Evolutionary conservation across 2,113 vertebrate genomes (phyloP).

Genomic region (Muntiacus muntjak): DNA sequence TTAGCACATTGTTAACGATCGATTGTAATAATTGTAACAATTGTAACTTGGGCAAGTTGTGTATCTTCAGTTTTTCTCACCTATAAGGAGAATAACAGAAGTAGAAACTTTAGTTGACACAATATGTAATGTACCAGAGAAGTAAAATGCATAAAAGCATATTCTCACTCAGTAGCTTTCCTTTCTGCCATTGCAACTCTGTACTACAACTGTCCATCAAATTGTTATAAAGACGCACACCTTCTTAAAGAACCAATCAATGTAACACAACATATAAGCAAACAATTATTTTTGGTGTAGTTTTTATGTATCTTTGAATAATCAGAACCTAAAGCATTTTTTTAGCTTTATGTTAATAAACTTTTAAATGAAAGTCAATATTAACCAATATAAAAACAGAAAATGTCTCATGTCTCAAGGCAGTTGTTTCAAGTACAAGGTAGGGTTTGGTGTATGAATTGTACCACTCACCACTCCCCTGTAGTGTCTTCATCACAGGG

Average conservation of each 20-base stretch:
- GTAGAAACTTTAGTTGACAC: conserved; percentile 32
- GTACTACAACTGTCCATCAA: conserved; percentile 18
- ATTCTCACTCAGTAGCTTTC: neutral
- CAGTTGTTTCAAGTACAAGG: neutral
- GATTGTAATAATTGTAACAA: neutral
- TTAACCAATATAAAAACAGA: conserved; percentile 39
- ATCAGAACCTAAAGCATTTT: conserved; percentile 58
- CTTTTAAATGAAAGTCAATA: conserved; percentile 51
- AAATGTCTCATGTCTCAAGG: neutral
- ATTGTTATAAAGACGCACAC: conserved; percentile 33
- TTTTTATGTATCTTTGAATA: conserved; percentile 64
- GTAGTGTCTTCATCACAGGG: neutral
- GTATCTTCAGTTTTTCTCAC: neutral
- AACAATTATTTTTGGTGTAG: conserved; percentile 62
- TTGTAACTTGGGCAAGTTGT: neutral
- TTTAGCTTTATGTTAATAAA: conserved; percentile 39
- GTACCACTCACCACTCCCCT: neutral
- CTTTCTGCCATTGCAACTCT: conserved; percentile 23
- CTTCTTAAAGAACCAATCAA: conserved; percentile 58
- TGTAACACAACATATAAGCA: conserved; percentile 30
- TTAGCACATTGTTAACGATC: neutral
- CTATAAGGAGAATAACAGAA: neutral
- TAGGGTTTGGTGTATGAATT: neutral
- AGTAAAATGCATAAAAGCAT: conserved; percentile 24
- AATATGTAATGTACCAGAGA: conserved; percentile 39